Evolutionary conservation across 2,888 invertebrate species (phyloP).

Genomic region (Drosophila quinaria): DNA sequence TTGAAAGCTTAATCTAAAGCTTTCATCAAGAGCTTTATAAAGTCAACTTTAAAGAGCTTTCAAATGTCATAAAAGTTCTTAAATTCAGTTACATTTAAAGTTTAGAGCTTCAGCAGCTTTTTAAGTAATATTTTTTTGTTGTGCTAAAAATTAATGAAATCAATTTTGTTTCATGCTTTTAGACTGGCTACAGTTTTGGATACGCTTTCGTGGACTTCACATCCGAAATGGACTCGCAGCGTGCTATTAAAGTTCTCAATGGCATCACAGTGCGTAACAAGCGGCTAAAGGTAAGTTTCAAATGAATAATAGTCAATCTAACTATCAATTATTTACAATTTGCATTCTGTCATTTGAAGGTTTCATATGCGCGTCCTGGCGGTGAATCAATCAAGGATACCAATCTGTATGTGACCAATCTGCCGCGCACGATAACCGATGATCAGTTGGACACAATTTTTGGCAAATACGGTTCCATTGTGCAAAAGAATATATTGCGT

Average conservation of each 20-base stretch:
- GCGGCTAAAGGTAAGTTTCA: slow-evolving; percentile 90
- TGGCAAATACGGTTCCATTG: slow-evolving; percentile 95
- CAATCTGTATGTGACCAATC: slow-evolving; percentile 96
- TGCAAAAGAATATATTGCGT: slow-evolving; percentile 95
- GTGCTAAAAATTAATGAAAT: not conserved
- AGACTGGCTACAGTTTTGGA: slow-evolving; percentile 98
- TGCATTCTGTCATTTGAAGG: slow-evolving; percentile 86
- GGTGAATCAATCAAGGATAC: slow-evolving; percentile 97
- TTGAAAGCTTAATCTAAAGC: not conserved
- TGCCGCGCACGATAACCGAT: slow-evolving; percentile 94
- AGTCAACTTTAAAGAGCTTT: too few species aligned
- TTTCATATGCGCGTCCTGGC: slow-evolving; percentile 96
- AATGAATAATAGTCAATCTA: not conserved
- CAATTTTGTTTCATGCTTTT: not conserved
- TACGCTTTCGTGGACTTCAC: slow-evolving; percentile 98
- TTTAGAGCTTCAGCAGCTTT: not conserved
- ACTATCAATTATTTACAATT: not conserved
- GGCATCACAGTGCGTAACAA: slow-evolving; percentile 96
- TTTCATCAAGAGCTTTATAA: too few species aligned
- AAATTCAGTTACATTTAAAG: not conserved
- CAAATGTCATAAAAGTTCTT: too few species aligned
- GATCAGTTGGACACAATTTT: slow-evolving; percentile 94
- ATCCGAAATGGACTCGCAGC: slow-evolving; percentile 93
- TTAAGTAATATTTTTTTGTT: not conserved
- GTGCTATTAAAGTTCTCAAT: slow-evolving; percentile 95